Evolutionary conservation across 2,797 vertebrate species (phyloP), one percentile per base, ranked within the genome.

Genomic region (Hypotaenidia philippensis): DNA sequence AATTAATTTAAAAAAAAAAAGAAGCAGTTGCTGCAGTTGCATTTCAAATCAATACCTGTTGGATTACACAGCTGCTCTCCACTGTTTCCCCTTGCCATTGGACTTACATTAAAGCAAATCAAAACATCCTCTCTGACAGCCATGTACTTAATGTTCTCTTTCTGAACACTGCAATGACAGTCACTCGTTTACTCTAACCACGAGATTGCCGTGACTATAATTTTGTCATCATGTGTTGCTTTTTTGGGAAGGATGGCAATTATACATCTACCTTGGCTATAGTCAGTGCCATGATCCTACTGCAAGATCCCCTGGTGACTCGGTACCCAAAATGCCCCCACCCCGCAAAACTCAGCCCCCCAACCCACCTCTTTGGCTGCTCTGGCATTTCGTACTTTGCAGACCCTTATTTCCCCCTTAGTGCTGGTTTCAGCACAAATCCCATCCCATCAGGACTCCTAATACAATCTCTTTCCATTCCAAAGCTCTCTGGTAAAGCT

Each of bases 201-300:
- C 78, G 14, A 32, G 50, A 45, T 47, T 32, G 75, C 75, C 16
- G 40, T 13, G 60, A 36, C 78, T 71, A 16, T 19, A 20, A 74
- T 89, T 80, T 83, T 59, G 83, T 72, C 52, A 9, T 69, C 81
- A 41, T 2, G 9, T 31, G 83, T 71, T 92, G 78, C 64, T 94
- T 94, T 95, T 81, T 56, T 56, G 53, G 70, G 91, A 78, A 79
- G 77, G 90, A 80, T 83, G 91, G 69, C 75, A 76, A 32, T 83
- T 57, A 40, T 3, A 11, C 57, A 61, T 40, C 70, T 31, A 26
- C 85, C 61, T 70, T 8, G 45, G 65, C 1, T 6, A 65, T 6
- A 68, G 40, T 49, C 94, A 69, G 63, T 63, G 87, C 83, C 90
- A 19, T 12, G 3, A 47, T 40, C 65, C 82, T 45, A 8, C 71